Base-by-base conservation (phyloP, 2,113 vertebrate genomes). In the Notiomystis cincta region DNA sequence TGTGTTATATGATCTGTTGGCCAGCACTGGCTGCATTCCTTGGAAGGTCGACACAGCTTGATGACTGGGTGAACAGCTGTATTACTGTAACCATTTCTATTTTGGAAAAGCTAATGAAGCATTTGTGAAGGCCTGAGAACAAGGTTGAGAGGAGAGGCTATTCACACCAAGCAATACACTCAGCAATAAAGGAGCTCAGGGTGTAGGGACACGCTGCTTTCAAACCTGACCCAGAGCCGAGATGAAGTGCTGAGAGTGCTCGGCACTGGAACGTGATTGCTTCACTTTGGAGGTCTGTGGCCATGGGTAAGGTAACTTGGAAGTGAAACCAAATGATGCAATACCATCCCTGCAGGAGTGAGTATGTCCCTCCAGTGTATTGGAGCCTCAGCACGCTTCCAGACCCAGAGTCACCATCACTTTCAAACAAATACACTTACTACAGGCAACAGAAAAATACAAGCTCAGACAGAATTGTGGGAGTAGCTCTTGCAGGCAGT, bases 361-460 rank as follows among this genome's bases (percentile, higher is more conserved):
- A 77, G 33, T 18, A 2, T 0, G 0, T 35, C 22, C 18, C 0
- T 51, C 19, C 20, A 0, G 0, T 12, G 48, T 72, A 91, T 67
- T 85, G 78, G 77, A 71, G 72, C 47, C 31, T 67, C 11, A 5
- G 65, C 78, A 44, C 1, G 2, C 1, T 0, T 3, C 37, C 53
- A 65, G 27, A 76, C 70, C 56, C 61, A 60, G 72, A 78, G 67
- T 13, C 1, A 2, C 19, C 54, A 4, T 51, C 38, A 1, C 48
- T 93, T 75, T 27, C 51, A 54, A 80, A 82, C 51, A 31, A 76
- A 40, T 16, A 15, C 0, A 0, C 3, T 2, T 35, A 22, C 37
- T 35, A 8, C 3, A 31, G 76, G 45, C 19, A 82, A 40, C 16
- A 76, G 37, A 25, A 76, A 93, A 79, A 50, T 7, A 24, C 1